Percentiles rank a stretch among this genome's conserved stretches.
phyloP scores from a whole-genome alignment of 2,797 vertebrate species.

The Dromococcyx pavoninus region DNA sequence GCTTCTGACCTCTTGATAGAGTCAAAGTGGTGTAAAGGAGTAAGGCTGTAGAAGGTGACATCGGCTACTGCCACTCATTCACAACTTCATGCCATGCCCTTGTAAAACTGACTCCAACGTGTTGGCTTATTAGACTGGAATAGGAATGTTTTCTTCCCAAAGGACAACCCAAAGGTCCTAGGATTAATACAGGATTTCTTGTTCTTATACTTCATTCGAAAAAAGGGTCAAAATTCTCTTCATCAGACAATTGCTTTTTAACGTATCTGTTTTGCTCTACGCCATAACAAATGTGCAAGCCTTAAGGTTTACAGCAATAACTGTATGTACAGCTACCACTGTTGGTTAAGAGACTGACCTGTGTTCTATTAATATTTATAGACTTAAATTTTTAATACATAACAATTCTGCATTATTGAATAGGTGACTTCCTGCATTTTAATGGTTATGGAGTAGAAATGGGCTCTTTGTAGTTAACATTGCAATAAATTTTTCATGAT shows the following conservation, averaged over 20 bases:
- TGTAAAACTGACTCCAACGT: neutral
- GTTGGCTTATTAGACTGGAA: neutral
- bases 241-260: conserved; percentile 3
- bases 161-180: neutral
- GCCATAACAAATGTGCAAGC: neutral
- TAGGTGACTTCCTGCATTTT: conserved; percentile 53
- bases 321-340: neutral
- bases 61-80: neutral
- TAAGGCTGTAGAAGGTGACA: neutral
- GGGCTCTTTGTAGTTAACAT: conserved; percentile 34
- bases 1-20: neutral
- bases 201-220: neutral
- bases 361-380: conserved; percentile 64
- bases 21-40: neutral
- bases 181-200: neutral
- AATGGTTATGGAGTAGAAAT: conserved; percentile 37
- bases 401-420: conserved; percentile 67
- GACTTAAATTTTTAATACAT: conserved; percentile 64
- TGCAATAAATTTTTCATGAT: conserved; percentile 38
- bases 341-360: conserved; percentile 41
- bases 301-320: conserved; percentile 3
- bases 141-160: neutral
- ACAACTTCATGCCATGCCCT: neutral
- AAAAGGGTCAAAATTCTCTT: neutral
- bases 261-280: neutral